Conservation (phyloP, 2,888 invertebrate species). For the Zeuzera pyrina region DNA sequence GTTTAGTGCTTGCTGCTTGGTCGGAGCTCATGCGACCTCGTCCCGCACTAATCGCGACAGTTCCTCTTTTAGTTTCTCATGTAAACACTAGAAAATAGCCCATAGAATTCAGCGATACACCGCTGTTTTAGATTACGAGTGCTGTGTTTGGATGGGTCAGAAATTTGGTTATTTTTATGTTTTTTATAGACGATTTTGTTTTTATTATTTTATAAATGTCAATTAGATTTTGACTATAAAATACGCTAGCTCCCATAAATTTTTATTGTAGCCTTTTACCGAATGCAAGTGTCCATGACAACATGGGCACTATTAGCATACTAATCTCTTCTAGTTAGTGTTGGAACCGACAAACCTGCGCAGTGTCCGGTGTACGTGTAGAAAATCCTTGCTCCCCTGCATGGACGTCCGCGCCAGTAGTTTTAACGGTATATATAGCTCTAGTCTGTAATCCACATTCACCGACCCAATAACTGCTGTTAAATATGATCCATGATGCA, state of each 20-base stretch:
- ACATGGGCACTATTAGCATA: conserved; percentile 57
- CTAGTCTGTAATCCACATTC: conserved; percentile 3
- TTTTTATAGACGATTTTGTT: conserved; percentile 45
- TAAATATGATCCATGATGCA: conserved; percentile 16
- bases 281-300: conserved; percentile 44
- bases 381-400: conserved; percentile 53
- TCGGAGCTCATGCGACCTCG: conserved; percentile 38
- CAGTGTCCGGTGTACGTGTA: conserved; percentile 35
- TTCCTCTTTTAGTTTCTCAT: conserved; percentile 39
- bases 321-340: conserved; percentile 65
- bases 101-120: conserved; percentile 37
- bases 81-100: conserved; percentile 53
- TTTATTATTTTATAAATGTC: conserved; percentile 49
- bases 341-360: conserved; percentile 43
- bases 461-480: conserved; percentile 15
- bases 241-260: conserved; percentile 50
- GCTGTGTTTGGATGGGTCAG: conserved; percentile 71
- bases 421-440: conserved; percentile 8
- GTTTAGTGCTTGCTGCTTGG: conserved; percentile 64
- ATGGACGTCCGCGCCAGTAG: conserved; percentile 15
- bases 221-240: conserved; percentile 54
- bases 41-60: conserved; percentile 30
- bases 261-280: conserved; percentile 56
- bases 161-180: conserved; percentile 36
- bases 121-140: conserved; percentile 44